Evolutionary conservation across 2,113 vertebrate genomes (phyloP).

Genomic region (Tenebrosternarchus preto): DNA sequence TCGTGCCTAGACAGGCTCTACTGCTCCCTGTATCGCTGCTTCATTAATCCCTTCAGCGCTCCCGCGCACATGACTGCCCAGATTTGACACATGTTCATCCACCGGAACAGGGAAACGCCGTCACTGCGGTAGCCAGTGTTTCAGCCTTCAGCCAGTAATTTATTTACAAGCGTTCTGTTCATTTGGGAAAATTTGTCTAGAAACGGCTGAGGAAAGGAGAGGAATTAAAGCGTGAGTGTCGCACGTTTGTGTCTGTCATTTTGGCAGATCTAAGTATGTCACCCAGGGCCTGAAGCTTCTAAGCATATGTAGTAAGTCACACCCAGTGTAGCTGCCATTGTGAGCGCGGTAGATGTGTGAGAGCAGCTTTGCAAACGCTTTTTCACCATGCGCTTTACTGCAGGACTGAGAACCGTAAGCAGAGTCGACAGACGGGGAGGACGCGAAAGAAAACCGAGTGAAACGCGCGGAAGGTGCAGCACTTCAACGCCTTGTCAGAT

Average conservation of each 20-base stretch:
- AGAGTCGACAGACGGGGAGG: conserved; percentile 20
- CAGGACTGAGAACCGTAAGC: not conserved
- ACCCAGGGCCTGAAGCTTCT: not conserved
- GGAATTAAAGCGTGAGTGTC: conserved; percentile 1
- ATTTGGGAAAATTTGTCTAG: not conserved
- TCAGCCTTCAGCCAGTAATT: not conserved
- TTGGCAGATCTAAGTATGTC: conserved; percentile 17
- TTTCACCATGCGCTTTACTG: conserved; percentile 10
- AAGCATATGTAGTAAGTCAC: conserved; percentile 24
- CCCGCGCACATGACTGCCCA: conserved; percentile 40
- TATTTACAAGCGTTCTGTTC: conserved; percentile 6
- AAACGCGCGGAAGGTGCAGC: not conserved
- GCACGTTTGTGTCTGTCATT: conserved; percentile 7
- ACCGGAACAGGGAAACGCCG: conserved; percentile 1
- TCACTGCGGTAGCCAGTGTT: not conserved
- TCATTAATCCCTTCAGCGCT: conserved; percentile 46
- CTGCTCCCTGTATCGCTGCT: too few species aligned
- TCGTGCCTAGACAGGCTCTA: conserved; percentile 28
- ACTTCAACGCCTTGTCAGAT: conserved; percentile 25
- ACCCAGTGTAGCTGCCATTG: conserved; percentile 5
- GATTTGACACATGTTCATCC: conserved; percentile 35
- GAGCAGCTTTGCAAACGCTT: conserved; percentile 1
- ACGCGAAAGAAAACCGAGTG: not conserved
- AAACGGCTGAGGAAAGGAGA: not conserved
- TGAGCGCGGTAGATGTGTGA: not conserved